phyloP scores from a whole-genome alignment of 1,140 invertebrate genomes.

The Bombus balteatus region DNA sequence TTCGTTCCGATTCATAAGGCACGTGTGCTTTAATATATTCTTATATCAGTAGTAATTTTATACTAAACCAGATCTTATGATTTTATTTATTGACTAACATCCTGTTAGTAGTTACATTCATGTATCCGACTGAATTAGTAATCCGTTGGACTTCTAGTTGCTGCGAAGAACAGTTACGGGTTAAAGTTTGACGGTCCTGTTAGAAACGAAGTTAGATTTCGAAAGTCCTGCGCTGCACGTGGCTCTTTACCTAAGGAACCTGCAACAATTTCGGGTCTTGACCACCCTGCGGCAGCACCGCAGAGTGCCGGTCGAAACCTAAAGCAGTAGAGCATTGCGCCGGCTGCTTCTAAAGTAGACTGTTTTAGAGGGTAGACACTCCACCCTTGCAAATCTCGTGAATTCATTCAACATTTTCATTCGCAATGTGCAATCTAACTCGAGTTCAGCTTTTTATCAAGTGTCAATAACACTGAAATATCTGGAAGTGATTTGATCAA shows the following conservation, averaged over 20 bases:
- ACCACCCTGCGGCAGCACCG: slow-evolving; percentile 65
- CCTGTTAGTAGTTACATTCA: background rate
- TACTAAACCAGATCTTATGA: background rate
- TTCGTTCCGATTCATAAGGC: background rate
- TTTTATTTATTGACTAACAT: background rate
- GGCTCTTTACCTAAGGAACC: slow-evolving; percentile 32
- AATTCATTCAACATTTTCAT: slow-evolving; percentile 1
- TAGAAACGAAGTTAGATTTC: background rate
- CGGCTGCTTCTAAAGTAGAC: slow-evolving; percentile 39
- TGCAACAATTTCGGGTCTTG: slow-evolving; percentile 64
- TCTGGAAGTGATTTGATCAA: background rate
- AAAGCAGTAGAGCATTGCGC: slow-evolving; percentile 53
- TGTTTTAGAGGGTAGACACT: slow-evolving; percentile 37
- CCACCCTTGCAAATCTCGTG: slow-evolving; percentile 20
- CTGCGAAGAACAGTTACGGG: background rate
- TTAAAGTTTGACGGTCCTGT: background rate
- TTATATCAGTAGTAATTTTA: background rate
- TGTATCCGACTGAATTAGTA: too few relatives aligned
- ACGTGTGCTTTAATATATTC: background rate
- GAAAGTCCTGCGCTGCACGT: slow-evolving; percentile 43
- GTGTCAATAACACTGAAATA: background rate
- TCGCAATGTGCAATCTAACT: background rate
- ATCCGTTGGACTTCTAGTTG: background rate
- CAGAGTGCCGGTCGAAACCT: slow-evolving; percentile 65
- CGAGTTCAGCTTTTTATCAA: background rate